These are phyloP conservation scores for Eufriesea mexicana DNA, from an alignment of 1,140 invertebrate species.

Conservation along the genomic window DNA sequence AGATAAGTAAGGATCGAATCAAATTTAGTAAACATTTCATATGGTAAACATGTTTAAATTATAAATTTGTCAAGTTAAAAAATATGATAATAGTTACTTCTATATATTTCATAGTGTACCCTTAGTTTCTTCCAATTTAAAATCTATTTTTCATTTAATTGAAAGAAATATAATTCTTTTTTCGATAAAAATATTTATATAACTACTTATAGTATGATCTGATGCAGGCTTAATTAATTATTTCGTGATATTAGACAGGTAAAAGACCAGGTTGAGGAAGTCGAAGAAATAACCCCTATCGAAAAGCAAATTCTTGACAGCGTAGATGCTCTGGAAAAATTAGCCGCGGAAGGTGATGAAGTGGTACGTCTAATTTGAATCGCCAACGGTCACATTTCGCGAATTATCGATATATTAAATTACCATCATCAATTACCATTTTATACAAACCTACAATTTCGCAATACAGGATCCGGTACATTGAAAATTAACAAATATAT, in stretches of 20 bases:
- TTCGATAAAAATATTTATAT: background rate
- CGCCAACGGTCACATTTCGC: background rate
- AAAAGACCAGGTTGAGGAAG: conserved; percentile 64
- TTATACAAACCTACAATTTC: too few relatives aligned
- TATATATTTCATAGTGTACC: background rate
- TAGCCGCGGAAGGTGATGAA: conserved; percentile 87
- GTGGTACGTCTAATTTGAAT: conserved; percentile 81
- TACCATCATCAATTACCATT: too few relatives aligned
- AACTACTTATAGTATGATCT: background rate
- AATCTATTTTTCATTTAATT: background rate
- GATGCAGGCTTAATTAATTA: background rate
- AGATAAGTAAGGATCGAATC: conserved; percentile 80
- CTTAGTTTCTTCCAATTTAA: background rate
- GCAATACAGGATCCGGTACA: too few relatives aligned
- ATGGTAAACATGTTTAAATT: background rate
- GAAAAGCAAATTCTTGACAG: conserved; percentile 85
- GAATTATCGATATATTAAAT: background rate
- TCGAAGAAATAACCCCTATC: conserved; percentile 77
- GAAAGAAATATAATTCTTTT: background rate
- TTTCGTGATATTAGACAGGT: conserved; percentile 23
- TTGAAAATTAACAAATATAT: too few relatives aligned
- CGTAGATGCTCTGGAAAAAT: conserved; percentile 83
- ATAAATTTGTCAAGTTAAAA: background rate
- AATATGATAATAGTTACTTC: background rate
- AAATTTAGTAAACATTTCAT: background rate